phyloP scores from a whole-genome alignment of 1,140 invertebrate genomes.

The Whitmania pigra region DNA sequence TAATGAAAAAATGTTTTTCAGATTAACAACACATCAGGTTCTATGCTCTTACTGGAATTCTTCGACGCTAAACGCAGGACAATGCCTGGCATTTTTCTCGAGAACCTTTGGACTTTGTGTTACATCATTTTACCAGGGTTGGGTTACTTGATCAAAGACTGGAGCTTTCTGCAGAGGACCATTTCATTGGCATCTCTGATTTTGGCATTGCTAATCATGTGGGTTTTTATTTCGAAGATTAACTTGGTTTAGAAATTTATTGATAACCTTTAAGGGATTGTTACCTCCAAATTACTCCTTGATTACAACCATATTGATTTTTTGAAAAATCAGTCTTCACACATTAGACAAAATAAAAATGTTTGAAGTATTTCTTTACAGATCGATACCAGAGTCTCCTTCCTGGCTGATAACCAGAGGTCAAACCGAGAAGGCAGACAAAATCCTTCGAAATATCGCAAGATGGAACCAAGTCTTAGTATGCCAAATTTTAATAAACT shows the following conservation, averaged over 20 bases:
- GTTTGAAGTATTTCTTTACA: background rate
- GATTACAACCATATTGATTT: too few relatives aligned
- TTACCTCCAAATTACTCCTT: too few relatives aligned
- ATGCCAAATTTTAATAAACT: too few relatives aligned
- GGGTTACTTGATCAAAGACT: constrained; percentile 8
- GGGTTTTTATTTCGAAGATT: background rate
- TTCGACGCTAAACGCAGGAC: constrained; percentile 13
- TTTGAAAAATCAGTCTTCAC: too few relatives aligned
- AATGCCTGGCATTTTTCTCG: background rate
- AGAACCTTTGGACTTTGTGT: background rate
- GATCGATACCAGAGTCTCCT: constrained; percentile 4
- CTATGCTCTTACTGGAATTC: background rate
- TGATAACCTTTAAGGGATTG: too few relatives aligned
- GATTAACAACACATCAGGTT: background rate
- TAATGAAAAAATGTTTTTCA: background rate
- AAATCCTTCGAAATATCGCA: constrained; percentile 1
- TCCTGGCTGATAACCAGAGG: constrained; percentile 10
- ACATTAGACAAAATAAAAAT: too few relatives aligned
- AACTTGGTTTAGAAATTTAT: too few relatives aligned
- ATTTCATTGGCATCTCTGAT: background rate
- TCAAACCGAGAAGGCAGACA: constrained; percentile 2
- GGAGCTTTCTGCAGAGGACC: background rate
- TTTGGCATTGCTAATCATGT: background rate
- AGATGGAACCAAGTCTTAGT: constrained; percentile 10
- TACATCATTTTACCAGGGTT: background rate